Conservation (phyloP, 2,113 vertebrate genomes). For the Lasiurus cinereus region DNA sequence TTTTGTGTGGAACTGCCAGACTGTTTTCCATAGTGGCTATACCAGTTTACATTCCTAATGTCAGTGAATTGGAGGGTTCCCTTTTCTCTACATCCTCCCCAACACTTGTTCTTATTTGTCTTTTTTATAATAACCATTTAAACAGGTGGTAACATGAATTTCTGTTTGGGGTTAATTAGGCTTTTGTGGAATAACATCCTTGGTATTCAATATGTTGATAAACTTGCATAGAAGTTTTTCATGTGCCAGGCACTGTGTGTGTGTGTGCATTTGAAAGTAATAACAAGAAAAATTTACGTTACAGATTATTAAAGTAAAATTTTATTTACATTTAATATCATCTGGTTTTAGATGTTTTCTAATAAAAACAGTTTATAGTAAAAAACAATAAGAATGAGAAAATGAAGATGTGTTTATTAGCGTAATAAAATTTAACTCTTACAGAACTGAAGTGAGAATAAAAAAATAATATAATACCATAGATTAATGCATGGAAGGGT, state of each 20-base stretch:
- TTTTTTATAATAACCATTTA: not conserved
- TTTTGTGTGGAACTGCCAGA: not conserved
- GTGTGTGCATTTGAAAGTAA: not conserved
- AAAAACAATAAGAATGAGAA: not conserved
- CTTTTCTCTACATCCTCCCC: not conserved
- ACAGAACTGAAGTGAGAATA: constrained; percentile 21
- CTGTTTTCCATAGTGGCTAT: not conserved
- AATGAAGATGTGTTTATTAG: not conserved
- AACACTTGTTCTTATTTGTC: not conserved
- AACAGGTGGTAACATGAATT: not conserved
- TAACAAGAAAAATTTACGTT: not conserved
- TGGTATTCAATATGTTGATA: not conserved
- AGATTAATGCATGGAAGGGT: not conserved
- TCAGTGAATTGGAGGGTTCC: not conserved
- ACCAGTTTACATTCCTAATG: not conserved
- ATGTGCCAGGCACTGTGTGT: not conserved
- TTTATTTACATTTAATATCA: not conserved
- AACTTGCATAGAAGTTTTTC: not conserved
- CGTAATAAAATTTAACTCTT: not conserved
- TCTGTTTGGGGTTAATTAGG: not conserved
- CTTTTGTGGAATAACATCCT: not conserved
- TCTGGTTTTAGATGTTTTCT: not conserved
- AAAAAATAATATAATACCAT: not conserved
- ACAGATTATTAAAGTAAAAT: not conserved
- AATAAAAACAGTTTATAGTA: constrained; percentile 10